These are phyloP conservation scores for Proisotoma minuta DNA, from an alignment of 2,888 invertebrate species.

Conservation along the genomic window DNA sequence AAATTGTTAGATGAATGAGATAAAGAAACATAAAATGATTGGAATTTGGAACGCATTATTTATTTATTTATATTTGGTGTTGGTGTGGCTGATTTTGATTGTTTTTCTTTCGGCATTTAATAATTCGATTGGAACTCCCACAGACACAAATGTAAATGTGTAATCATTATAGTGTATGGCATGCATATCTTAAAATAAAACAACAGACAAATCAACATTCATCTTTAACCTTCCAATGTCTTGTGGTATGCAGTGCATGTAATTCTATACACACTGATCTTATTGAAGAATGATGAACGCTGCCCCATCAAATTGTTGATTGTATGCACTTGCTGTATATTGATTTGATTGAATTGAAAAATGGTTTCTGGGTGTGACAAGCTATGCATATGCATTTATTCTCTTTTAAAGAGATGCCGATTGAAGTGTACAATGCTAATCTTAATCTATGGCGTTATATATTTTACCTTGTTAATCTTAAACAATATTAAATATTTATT, in stretches of 20 bases:
- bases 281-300: too few relatives aligned
- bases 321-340: not conserved
- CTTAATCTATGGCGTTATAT: too few relatives aligned
- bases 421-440: too few relatives aligned
- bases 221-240: too few relatives aligned
- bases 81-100: too few relatives aligned
- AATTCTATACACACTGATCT: not conserved
- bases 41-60: too few relatives aligned
- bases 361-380: conserved; percentile 4
- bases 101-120: too few relatives aligned
- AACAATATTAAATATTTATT: conserved; percentile 5
- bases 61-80: too few relatives aligned
- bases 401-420: not conserved
- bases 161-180: conserved; percentile 19
- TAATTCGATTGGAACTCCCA: conserved; percentile 31
- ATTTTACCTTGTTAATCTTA: not conserved
- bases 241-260: not conserved
- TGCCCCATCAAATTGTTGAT: not conserved
- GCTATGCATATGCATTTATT: not conserved
- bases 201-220: too few relatives aligned
- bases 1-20: too few relatives aligned
- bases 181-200: too few relatives aligned
- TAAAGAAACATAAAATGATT: too few relatives aligned
- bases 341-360: conserved; percentile 17
- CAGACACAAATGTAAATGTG: conserved; percentile 13